These are phyloP conservation scores for Lasioglossum calceatum DNA, from an alignment of 2,888 invertebrate species.

Conservation along the genomic window DNA sequence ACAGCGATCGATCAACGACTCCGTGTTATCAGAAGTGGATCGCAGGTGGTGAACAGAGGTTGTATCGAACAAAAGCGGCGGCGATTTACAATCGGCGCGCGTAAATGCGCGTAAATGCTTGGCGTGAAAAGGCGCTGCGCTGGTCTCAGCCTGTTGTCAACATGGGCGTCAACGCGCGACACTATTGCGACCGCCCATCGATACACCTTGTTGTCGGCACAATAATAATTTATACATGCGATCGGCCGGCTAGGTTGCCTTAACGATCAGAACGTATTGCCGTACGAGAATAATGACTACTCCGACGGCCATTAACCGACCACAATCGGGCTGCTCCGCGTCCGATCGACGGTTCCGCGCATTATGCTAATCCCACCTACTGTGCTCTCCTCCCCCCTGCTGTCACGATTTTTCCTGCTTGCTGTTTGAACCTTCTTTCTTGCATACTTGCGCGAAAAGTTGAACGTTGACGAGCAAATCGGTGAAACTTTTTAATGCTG, in stretches of 20 bases:
- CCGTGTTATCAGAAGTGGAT: constrained; percentile 1
- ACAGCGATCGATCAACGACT: not conserved
- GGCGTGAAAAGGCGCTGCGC: constrained; percentile 46
- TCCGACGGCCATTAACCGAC: constrained; percentile 60
- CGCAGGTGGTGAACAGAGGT: constrained; percentile 6
- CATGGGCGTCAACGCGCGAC: constrained; percentile 78
- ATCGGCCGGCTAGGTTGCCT: constrained; percentile 43
- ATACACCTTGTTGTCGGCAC: constrained; percentile 74
- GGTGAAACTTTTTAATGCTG: no score
- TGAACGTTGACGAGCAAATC: not conserved
- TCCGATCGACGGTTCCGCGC: constrained; percentile 45
- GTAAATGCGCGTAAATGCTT: constrained; percentile 1
- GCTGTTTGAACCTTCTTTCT: not conserved
- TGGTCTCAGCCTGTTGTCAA: constrained; percentile 40
- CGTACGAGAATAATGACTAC: constrained; percentile 65
- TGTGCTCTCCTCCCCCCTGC: not conserved
- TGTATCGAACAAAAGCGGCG: not conserved
- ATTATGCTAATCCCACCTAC: constrained; percentile 69
- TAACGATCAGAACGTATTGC: constrained; percentile 52
- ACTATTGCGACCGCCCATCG: constrained; percentile 78
- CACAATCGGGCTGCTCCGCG: constrained; percentile 47
- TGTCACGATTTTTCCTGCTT: not conserved
- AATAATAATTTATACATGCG: constrained; percentile 77
- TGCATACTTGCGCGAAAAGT: not conserved
- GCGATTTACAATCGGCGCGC: not conserved